phyloP scores from a whole-genome alignment of 2,888 invertebrate species.

The Tachina grossa region DNA sequence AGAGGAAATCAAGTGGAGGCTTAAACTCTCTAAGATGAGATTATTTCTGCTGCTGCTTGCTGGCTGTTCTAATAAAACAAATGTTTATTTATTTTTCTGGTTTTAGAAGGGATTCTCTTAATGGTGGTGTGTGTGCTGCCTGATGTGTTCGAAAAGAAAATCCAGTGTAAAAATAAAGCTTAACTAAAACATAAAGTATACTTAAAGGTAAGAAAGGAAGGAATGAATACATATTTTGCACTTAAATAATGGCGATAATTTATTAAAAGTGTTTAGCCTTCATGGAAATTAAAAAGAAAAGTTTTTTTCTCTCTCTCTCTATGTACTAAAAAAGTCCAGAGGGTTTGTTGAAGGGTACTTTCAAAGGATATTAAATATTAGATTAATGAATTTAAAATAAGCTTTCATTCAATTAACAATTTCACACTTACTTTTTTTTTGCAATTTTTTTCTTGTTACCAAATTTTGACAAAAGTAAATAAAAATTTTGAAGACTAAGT shows the following conservation, averaged over 20 bases:
- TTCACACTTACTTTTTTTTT: constrained; percentile 1
- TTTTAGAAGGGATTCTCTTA: constrained; percentile 9
- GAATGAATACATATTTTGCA: constrained; percentile 7
- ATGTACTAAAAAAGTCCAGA: background rate
- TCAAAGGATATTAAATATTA: background rate
- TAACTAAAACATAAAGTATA: background rate
- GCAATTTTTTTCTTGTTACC: too few species aligned
- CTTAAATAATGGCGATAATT: constrained; percentile 14
- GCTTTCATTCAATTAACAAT: constrained; percentile 40
- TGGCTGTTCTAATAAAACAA: constrained; percentile 11
- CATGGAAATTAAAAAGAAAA: background rate
- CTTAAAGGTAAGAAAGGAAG: background rate
- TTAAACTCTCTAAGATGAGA: constrained; percentile 59
- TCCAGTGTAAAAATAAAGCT: constrained; percentile 30
- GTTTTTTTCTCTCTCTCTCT: background rate
- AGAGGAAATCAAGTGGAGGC: constrained; percentile 64
- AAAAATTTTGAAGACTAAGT: too few species aligned
- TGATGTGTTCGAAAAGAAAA: constrained; percentile 17
- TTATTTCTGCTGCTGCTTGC: constrained; percentile 24
- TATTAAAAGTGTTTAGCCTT: constrained; percentile 7
- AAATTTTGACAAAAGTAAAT: too few species aligned
- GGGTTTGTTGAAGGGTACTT: background rate
- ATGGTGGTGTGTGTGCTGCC: background rate
- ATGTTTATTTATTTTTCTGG: constrained; percentile 50
- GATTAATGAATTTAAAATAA: constrained; percentile 10